These are phyloP conservation scores for Mormyrops boulengeri DNA, from an alignment of 2,797 vertebrate species.

Conservation along the genomic window DNA sequence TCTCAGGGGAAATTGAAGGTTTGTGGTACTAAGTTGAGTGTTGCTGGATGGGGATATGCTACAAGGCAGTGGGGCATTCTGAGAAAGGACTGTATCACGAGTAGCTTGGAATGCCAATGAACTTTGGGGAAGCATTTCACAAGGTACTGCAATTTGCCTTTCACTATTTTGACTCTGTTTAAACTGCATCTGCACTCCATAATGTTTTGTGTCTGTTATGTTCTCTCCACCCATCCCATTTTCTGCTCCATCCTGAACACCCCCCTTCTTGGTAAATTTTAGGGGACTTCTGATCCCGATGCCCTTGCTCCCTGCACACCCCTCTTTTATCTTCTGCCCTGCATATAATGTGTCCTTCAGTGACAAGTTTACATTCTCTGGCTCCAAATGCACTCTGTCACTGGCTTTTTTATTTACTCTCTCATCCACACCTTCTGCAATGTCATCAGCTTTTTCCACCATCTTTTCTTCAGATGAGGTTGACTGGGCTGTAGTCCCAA, in stretches of 20 bases:
- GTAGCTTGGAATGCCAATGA: slow-evolving; percentile 47
- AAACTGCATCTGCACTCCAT: not conserved
- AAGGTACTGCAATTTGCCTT: slow-evolving; percentile 35
- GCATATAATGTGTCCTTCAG: slow-evolving; percentile 31
- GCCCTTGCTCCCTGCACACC: slow-evolving; percentile 28
- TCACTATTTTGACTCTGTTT: slow-evolving; percentile 42
- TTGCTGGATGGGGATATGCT: slow-evolving; percentile 53
- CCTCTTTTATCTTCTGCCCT: slow-evolving; percentile 36
- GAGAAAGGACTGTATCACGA: slow-evolving; percentile 47
- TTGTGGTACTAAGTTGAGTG: slow-evolving; percentile 52
- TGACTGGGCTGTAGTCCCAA: slow-evolving; percentile 37
- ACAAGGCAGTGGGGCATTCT: slow-evolving; percentile 51
- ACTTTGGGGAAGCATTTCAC: slow-evolving; percentile 34
- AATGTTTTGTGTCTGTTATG: slow-evolving; percentile 35
- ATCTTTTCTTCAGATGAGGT: slow-evolving; percentile 42
- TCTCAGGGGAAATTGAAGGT: slow-evolving; percentile 56
- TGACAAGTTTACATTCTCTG: slow-evolving; percentile 33
- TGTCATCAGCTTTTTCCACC: slow-evolving; percentile 21
- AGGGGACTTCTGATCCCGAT: slow-evolving; percentile 23
- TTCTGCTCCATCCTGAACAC: slow-evolving; percentile 30
- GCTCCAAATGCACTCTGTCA: slow-evolving; percentile 35
- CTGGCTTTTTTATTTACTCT: not conserved
- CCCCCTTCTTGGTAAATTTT: slow-evolving; percentile 42
- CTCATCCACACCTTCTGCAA: slow-evolving; percentile 22
- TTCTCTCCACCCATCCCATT: slow-evolving; percentile 47